Conservation (phyloP, 2,888 invertebrate species). For the Drosophila mercatorum region DNA sequence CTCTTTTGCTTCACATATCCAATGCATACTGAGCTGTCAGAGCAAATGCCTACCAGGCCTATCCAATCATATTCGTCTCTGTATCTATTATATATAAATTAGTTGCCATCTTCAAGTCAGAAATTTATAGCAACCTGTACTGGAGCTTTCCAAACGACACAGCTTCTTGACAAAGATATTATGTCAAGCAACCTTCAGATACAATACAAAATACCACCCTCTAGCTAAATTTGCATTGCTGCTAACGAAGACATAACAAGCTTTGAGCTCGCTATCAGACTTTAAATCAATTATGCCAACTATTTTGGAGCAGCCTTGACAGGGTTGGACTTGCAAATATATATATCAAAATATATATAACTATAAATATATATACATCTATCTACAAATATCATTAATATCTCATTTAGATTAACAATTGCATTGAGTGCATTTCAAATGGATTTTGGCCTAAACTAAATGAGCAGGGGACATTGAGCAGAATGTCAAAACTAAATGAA, state of each 20-base stretch:
- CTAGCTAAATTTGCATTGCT: not conserved
- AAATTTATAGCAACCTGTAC: not conserved
- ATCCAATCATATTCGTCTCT: not conserved
- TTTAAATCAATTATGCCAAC: not conserved
- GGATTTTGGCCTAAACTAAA: not conserved
- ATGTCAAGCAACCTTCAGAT: not conserved
- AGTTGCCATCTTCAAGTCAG: not conserved
- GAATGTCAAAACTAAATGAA: slow-evolving; percentile 12
- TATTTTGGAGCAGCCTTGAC: not conserved
- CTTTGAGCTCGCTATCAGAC: not conserved
- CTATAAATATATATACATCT: too few species aligned
- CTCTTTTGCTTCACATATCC: not conserved
- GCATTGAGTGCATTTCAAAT: slow-evolving; percentile 3
- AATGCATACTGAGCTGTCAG: not conserved
- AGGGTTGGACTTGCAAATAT: not conserved
- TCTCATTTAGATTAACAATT: not conserved
- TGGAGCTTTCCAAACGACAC: not conserved
- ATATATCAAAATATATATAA: not conserved
- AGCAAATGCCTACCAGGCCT: not conserved
- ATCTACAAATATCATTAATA: not conserved
- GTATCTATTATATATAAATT: not conserved
- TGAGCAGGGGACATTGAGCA: not conserved
- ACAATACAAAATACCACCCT: not conserved
- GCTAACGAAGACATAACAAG: not conserved
- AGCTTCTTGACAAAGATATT: not conserved